These are phyloP conservation scores for Lamellibrachia satsuma DNA, from an alignment of 2,888 invertebrate species.

Conservation along the genomic window DNA sequence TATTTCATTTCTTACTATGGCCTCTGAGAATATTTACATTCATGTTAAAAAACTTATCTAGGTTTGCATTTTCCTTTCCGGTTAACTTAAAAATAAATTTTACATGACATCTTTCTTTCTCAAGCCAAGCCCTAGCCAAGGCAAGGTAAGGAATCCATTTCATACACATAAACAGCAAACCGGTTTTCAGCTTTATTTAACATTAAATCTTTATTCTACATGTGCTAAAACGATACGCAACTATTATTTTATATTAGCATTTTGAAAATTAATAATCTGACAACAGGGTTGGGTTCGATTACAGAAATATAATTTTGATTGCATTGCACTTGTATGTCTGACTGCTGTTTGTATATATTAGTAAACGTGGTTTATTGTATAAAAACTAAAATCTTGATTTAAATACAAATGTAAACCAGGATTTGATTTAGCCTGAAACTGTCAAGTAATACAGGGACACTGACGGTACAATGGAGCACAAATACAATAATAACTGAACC, in stretches of 20 bases:
- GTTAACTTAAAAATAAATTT: too few species aligned
- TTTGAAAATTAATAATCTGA: neutral
- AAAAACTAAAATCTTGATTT: neutral
- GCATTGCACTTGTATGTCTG: neutral
- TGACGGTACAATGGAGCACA: neutral
- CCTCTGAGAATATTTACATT: too few species aligned
- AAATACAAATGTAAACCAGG: neutral
- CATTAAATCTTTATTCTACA: neutral
- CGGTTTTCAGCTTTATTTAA: neutral
- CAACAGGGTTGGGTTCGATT: neutral
- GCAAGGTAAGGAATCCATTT: too few species aligned
- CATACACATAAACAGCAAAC: neutral
- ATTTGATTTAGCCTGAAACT: neutral
- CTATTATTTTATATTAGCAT: slow-evolving; percentile 2
- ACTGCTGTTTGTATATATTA: neutral
- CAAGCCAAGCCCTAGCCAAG: too few species aligned
- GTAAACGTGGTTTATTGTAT: too few species aligned
- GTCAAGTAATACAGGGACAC: too few species aligned
- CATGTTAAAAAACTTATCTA: too few species aligned
- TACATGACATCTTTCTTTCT: too few species aligned
- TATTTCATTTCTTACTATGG: too few species aligned
- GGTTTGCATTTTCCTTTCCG: too few species aligned
- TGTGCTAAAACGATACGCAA: neutral
- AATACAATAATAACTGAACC: neutral
- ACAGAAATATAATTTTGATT: neutral